Conservation (phyloP, 2,113 vertebrate species). For the Nyctibius bracteatus region DNA sequence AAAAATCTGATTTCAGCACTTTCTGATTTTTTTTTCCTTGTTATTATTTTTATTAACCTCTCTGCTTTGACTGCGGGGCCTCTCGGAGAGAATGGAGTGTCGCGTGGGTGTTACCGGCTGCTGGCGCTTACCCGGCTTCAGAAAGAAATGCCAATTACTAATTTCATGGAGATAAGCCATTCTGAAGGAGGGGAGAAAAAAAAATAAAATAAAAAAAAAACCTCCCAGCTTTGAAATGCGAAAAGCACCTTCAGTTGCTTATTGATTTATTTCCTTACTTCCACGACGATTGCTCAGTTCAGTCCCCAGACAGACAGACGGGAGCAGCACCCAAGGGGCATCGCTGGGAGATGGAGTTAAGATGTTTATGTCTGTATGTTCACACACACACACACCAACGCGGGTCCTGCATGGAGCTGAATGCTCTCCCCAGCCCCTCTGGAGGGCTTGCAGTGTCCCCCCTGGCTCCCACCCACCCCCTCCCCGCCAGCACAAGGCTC, state of each 20-base stretch:
- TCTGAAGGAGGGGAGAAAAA: neutral
- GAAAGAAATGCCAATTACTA: conserved; percentile 42
- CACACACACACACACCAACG: fast-evolving
- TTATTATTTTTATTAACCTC: conserved; percentile 34
- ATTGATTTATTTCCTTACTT: too few relatives aligned
- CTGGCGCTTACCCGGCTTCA: conserved; percentile 9
- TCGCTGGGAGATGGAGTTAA: fast-evolving
- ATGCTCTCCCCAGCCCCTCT: fast-evolving
- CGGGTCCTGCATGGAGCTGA: neutral
- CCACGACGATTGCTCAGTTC: neutral
- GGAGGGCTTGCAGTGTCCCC: neutral
- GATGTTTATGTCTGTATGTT: fast-evolving
- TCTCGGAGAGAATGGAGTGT: neutral
- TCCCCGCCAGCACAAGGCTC: neutral
- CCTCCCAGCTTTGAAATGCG: neutral
- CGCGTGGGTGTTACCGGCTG: conserved; percentile 45
- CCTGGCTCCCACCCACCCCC: fast-evolving
- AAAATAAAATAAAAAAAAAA: neutral
- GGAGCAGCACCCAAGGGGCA: neutral
- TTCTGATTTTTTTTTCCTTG: neutral
- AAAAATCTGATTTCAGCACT: neutral
- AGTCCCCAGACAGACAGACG: neutral
- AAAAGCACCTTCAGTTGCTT: neutral
- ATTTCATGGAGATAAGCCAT: conserved; percentile 58
- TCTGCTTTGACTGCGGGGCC: conserved; percentile 23